Conservation (phyloP, 2,113 vertebrate species). For the Cyanoderma ruficeps region DNA sequence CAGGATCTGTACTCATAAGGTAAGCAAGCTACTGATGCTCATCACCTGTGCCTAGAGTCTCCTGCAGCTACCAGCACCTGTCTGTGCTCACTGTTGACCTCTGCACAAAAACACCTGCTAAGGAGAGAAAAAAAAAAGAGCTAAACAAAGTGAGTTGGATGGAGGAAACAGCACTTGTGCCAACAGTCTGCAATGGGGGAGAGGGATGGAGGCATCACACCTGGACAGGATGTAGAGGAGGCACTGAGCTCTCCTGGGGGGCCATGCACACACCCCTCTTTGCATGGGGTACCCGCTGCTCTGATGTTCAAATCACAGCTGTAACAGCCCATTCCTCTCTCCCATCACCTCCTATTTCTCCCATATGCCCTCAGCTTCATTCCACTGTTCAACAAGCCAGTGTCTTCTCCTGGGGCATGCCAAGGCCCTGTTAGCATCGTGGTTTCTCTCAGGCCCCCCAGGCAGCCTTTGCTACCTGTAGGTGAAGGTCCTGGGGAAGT, state of each 20-base stretch:
- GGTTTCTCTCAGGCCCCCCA: fast-evolving
- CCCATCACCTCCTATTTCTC: not conserved
- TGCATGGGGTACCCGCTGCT: not conserved
- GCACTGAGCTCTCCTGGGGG: not conserved
- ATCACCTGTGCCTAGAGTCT: not conserved
- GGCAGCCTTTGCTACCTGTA: not conserved
- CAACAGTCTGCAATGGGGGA: fast-evolving
- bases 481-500: not conserved
- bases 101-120: not conserved
- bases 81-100: not conserved
- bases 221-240: not conserved
- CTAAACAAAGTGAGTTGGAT: not conserved
- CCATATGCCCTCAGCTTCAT: not conserved
- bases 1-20: not conserved
- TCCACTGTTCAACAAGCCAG: not conserved
- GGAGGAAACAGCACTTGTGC: not conserved
- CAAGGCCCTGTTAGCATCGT: not conserved
- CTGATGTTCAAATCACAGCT: fast-evolving
- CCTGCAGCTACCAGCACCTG: not conserved
- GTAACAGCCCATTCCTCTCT: not conserved
- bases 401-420: fast-evolving
- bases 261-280: not conserved
- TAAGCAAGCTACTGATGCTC: not conserved
- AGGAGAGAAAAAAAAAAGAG: not conserved
- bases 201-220: not conserved